Conservation (phyloP, 2,888 invertebrate species). For the Tetramorium bicarinatum region DNA sequence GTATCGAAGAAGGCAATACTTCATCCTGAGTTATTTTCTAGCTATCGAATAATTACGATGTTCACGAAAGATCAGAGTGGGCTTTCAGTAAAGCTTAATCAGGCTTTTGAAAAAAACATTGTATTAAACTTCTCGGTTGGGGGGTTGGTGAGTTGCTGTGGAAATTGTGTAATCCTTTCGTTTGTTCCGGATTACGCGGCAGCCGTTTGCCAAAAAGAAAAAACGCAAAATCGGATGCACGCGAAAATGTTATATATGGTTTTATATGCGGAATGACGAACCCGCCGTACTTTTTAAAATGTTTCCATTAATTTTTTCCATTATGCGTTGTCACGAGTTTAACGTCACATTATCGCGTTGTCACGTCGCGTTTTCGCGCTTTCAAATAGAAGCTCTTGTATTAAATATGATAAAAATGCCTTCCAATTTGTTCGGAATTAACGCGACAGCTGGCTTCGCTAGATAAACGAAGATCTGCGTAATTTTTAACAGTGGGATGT, state of each 20-base stretch:
- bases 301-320: slow-evolving; percentile 50
- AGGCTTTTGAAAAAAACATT: slow-evolving; percentile 33
- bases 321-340: slow-evolving; percentile 46
- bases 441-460: slow-evolving; percentile 3
- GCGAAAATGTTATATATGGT: slow-evolving; percentile 17
- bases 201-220: slow-evolving; percentile 40
- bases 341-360: slow-evolving; percentile 42
- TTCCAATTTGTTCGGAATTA: slow-evolving; percentile 41
- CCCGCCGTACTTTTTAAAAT: slow-evolving; percentile 36
- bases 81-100: slow-evolving; percentile 29
- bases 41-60: slow-evolving; percentile 20
- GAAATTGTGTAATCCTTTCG: slow-evolving; percentile 51
- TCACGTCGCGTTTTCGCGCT: slow-evolving; percentile 26
- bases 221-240: slow-evolving; percentile 20
- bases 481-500: slow-evolving; percentile 1
- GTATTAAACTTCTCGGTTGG: slow-evolving; percentile 43
- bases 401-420: slow-evolving; percentile 25
- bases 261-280: slow-evolving; percentile 36
- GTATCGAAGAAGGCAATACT: background rate
- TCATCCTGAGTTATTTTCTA: background rate
- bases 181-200: slow-evolving; percentile 47
- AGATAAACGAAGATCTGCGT: slow-evolving; percentile 14
- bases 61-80: background rate
- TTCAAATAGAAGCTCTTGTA: slow-evolving; percentile 29
- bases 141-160: background rate